Evolutionary conservation across 2,888 invertebrate species (phyloP).

Genomic region (Steinernema hermaphroditum): DNA sequence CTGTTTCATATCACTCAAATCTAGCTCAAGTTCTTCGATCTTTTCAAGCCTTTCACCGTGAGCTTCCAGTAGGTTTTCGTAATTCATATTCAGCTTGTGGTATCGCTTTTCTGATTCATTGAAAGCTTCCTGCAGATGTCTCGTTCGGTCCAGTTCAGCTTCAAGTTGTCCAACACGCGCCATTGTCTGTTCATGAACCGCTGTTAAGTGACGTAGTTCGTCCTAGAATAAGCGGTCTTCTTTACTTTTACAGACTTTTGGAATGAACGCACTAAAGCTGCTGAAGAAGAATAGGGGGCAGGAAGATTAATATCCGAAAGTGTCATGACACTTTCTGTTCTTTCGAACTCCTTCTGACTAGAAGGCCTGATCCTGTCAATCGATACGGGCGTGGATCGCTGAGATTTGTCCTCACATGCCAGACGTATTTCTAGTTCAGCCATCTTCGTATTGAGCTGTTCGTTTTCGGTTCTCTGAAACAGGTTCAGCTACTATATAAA

Average conservation of each 20-base stretch:
- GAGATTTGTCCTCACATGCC: not conserved
- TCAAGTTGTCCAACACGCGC: slow-evolving; percentile 21
- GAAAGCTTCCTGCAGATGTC: slow-evolving; percentile 7
- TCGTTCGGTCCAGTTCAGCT: not conserved
- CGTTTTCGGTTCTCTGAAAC: slow-evolving; percentile 26
- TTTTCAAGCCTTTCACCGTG: slow-evolving; percentile 34
- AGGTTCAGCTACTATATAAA: not conserved
- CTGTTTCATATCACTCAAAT: slow-evolving; percentile 31
- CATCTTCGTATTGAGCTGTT: slow-evolving; percentile 17
- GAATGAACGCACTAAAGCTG: slow-evolving; percentile 10
- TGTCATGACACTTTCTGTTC: not conserved
- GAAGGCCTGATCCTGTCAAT: not conserved
- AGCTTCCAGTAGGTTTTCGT: slow-evolving; percentile 30
- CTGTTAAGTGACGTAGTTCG: slow-evolving; percentile 28
- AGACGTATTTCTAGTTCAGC: slow-evolving; percentile 25
- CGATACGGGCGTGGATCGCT: not conserved
- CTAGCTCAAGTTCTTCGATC: slow-evolving; percentile 33
- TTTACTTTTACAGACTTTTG: not conserved
- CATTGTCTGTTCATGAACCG: slow-evolving; percentile 24
- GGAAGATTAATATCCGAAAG: slow-evolving; percentile 22
- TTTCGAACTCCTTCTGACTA: not conserved
- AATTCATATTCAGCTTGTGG: slow-evolving; percentile 29
- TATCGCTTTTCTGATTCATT: slow-evolving; percentile 7
- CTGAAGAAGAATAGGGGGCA: not conserved
- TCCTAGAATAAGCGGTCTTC: slow-evolving; percentile 3